Evolutionary conservation across 2,797 vertebrate genomes (phyloP), one percentile per base, ranked within the genome.

Genomic region (Synanceia verrucosa): DNA sequence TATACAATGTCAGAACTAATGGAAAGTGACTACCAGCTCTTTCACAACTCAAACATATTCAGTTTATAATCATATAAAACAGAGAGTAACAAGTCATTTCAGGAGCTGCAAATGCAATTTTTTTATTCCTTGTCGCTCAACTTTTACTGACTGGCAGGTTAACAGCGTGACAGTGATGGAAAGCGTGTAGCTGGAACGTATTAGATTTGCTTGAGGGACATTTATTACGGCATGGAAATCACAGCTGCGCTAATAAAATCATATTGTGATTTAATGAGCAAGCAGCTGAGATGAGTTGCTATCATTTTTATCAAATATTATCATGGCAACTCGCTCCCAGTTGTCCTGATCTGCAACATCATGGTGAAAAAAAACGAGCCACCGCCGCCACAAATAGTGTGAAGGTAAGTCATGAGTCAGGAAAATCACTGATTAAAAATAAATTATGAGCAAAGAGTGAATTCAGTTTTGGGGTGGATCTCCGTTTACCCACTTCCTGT

Each of bases 401-500:
- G n/a, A n/a, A n/a, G n/a, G n/a, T n/a, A n/a, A n/a, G n/a, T n/a
- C n/a, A n/a, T n/a, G n/a, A n/a, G n/a, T 51, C n/a, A 41, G 14
- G 26, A 29, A 59, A 39, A 39, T 56, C 41, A n/a, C 26, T 12
- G 21, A 23, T 41, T 3, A 2, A 23, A 10, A 37, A 55, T 14
- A 4, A 11, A 23, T 64, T 1, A 1, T 12, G 7, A 56, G 13
- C 11, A 6, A 37, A 2, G 4, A 33, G 21, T 56, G 6, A 68
- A 43, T 33, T 56, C 5, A 4, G 37, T 69, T 79, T 62, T 37
- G 6, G 31, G 52, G 48, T 41, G 29, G 37, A 39, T 44, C 26
- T 37, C 50, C 70, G 33, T 14, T 13, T 55, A 14, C 36, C 26
- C 16, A 37, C 53, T 9, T 77, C 53, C 53, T 63, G n/a, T 68